Evolutionary conservation across 2,888 invertebrate genomes (phyloP).

Genomic region (Hartigia nigra): DNA sequence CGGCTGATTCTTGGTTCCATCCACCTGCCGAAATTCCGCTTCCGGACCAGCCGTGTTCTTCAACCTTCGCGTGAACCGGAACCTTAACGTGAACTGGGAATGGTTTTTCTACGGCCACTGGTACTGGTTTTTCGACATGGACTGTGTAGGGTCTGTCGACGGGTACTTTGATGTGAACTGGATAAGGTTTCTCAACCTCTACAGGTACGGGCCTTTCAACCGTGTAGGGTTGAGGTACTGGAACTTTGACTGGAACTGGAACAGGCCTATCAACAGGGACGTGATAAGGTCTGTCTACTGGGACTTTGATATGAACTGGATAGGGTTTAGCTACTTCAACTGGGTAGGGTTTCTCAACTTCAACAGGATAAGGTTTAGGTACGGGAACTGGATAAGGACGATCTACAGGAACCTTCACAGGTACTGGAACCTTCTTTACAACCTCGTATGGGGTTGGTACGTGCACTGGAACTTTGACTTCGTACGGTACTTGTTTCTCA

Average conservation of each 20-base stretch:
- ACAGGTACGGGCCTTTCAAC: slow-evolving; percentile 75
- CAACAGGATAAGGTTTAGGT: slow-evolving; percentile 74
- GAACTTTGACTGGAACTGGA: slow-evolving; percentile 69
- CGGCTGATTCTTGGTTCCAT: neutral
- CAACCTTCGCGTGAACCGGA: slow-evolving; percentile 61
- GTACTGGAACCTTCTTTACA: slow-evolving; percentile 76
- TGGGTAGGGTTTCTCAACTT: slow-evolving; percentile 78
- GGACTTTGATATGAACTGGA: slow-evolving; percentile 57
- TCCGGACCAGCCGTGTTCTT: neutral
- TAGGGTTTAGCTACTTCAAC: slow-evolving; percentile 31
- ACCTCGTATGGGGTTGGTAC: slow-evolving; percentile 79
- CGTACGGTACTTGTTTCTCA: slow-evolving; percentile 72
- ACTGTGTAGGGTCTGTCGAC: slow-evolving; percentile 68
- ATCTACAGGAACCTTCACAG: slow-evolving; percentile 71
- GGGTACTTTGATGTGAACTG: slow-evolving; percentile 71
- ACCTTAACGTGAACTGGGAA: slow-evolving; percentile 75
- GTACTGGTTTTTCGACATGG: slow-evolving; percentile 76
- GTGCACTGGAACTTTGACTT: slow-evolving; percentile 67
- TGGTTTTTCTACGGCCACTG: slow-evolving; percentile 72
- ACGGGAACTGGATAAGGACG: slow-evolving; percentile 67
- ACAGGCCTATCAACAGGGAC: slow-evolving; percentile 77
- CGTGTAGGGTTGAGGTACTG: slow-evolving; percentile 67
- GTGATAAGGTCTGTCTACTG: slow-evolving; percentile 73
- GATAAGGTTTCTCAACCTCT: slow-evolving; percentile 74
- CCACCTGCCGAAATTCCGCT: neutral